phyloP scores from a whole-genome alignment of 2,113 vertebrate species.

The Silurus meridionalis region DNA sequence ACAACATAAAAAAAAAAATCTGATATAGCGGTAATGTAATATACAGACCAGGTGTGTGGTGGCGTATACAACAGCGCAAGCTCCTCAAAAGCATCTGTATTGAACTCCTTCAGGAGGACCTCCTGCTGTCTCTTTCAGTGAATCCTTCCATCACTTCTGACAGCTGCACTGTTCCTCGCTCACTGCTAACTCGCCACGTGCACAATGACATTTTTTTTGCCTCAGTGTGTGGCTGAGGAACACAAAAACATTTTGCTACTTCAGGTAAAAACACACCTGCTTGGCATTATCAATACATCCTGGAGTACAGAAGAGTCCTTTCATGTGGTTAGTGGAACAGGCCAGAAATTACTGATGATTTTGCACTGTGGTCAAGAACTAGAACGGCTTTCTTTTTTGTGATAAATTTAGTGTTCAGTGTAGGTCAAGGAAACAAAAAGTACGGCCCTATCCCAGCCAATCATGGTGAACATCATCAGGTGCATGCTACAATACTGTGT shows the following conservation, averaged over 20 bases:
- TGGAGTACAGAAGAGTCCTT: background rate
- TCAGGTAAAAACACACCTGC: background rate
- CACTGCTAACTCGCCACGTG: conserved; percentile 9
- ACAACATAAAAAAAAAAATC: background rate
- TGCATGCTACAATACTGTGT: no score
- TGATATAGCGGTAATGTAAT: conserved; percentile 2
- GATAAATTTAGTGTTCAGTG: no score
- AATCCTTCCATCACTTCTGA: conserved; percentile 33
- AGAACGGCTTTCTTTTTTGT: no score
- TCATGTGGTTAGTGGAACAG: background rate
- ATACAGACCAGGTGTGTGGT: conserved; percentile 15
- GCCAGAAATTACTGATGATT: background rate
- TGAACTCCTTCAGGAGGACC: conserved; percentile 23
- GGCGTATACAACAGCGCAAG: background rate
- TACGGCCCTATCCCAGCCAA: no score
- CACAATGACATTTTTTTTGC: conserved; percentile 19
- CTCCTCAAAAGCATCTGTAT: background rate
- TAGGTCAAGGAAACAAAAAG: no score
- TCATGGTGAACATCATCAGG: no score
- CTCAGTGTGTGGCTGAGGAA: background rate
- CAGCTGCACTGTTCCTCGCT: conserved; percentile 27
- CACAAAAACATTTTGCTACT: background rate
- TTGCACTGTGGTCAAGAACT: no score
- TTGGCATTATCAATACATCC: background rate
- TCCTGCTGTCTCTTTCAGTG: conserved; percentile 3